Evolutionary conservation across 2,113 vertebrate genomes (phyloP).

Genomic region (Cervus canadensis): DNA sequence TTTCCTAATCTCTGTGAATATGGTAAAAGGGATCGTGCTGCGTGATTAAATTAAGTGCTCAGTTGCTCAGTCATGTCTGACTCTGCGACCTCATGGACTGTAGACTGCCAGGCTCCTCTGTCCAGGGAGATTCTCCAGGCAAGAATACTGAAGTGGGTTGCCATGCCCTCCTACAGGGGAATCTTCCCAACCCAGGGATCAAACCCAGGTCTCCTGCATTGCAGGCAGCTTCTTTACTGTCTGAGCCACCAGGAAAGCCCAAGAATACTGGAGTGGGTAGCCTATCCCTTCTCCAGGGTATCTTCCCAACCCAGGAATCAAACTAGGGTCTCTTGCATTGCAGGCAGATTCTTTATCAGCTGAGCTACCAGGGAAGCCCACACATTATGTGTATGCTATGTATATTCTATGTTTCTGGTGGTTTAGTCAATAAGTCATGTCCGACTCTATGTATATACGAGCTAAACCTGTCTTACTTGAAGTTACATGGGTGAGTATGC

Average conservation of each 20-base stretch:
- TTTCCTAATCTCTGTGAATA: not conserved
- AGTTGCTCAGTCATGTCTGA: not conserved
- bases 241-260: not conserved
- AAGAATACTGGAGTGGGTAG: not conserved
- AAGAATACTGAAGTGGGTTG: not conserved
- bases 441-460: not conserved
- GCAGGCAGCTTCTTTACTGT: not conserved
- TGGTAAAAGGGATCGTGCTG: not conserved
- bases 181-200: not conserved
- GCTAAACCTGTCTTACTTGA: not conserved
- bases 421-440: not conserved
- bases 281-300: not conserved
- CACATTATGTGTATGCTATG: not conserved
- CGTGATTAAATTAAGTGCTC: not conserved
- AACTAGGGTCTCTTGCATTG: not conserved
- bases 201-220: not conserved
- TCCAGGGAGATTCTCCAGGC: not conserved
- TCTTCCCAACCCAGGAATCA: not conserved
- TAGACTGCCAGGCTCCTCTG: not conserved
- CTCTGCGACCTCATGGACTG: not conserved
- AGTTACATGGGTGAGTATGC: not conserved
- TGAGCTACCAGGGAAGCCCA: not conserved
- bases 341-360: not conserved
- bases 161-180: not conserved
- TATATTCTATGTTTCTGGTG: not conserved